Conservation (phyloP, 2,797 vertebrate genomes). For the Amniataba percoides region DNA sequence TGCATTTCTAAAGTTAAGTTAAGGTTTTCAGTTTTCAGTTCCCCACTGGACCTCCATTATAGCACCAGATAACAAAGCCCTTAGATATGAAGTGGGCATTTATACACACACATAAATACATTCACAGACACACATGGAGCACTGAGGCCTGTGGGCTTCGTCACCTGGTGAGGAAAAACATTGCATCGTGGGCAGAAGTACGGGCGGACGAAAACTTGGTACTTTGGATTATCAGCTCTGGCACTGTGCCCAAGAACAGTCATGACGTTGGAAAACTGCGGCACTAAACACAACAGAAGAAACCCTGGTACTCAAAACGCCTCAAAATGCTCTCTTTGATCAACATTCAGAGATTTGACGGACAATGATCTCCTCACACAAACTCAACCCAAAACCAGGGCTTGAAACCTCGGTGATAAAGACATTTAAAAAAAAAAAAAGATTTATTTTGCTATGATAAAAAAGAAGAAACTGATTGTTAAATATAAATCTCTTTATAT, state of each 20-base stretch:
- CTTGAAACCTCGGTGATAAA: conserved; percentile 67
- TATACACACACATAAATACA: conserved; percentile 33
- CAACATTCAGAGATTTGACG: conserved; percentile 38
- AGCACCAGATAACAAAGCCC: conserved; percentile 41
- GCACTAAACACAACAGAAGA: conserved; percentile 71
- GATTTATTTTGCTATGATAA: conserved; percentile 89
- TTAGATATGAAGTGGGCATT: conserved; percentile 45
- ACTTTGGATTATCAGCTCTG: conserved; percentile 65
- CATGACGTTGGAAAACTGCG: conserved; percentile 62
- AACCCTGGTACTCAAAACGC: conserved; percentile 58
- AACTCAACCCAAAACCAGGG: conserved; percentile 56
- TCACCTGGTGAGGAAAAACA: conserved; percentile 30
- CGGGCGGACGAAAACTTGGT: conserved; percentile 35
- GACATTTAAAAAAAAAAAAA: conserved; percentile 78
- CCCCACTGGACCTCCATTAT: conserved; percentile 43
- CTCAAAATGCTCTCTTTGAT: conserved; percentile 55
- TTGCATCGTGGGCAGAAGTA: conserved; percentile 19
- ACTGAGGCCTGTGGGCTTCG: conserved; percentile 63
- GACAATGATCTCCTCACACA: conserved; percentile 68
- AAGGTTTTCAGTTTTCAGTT: conserved; percentile 34
- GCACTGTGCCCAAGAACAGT: conserved; percentile 62
- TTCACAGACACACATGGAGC: conserved; percentile 46
- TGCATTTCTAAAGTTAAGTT: conserved; percentile 55
- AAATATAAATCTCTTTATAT: conserved; percentile 90
- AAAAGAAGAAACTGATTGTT: conserved; percentile 83